Evolutionary conservation across 2,888 invertebrate species (phyloP).

Genomic region (Aspidapion aeneum): DNA sequence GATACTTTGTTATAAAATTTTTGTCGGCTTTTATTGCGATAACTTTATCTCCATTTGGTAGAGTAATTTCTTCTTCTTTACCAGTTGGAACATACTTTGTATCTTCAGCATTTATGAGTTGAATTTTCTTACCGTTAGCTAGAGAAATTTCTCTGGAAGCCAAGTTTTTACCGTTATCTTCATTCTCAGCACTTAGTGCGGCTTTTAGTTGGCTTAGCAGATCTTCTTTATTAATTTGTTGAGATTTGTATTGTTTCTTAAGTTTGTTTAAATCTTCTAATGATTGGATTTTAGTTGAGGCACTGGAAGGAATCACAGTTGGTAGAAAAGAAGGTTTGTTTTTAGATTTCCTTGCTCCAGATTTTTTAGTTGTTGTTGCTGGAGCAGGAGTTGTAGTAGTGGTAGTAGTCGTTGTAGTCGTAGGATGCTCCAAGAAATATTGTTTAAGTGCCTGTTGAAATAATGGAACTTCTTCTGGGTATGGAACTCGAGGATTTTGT

Average conservation of each 20-base stretch:
- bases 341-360: constrained; percentile 14
- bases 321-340: constrained; percentile 38
- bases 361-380: constrained; percentile 43
- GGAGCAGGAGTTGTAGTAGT: constrained; percentile 64
- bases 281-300: constrained; percentile 39
- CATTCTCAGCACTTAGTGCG: constrained; percentile 65
- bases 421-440: constrained; percentile 66
- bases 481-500: constrained; percentile 50
- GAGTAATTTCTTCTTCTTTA: constrained; percentile 49
- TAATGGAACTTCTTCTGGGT: constrained; percentile 61
- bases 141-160: constrained; percentile 71
- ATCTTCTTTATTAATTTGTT: constrained; percentile 65
- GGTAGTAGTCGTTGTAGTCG: constrained; percentile 64
- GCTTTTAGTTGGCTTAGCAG: constrained; percentile 71
- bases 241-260: constrained; percentile 47
- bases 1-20: constrained; percentile 22
- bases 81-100: constrained; percentile 33
- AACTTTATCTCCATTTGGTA: constrained; percentile 70
- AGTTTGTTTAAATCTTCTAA: constrained; percentile 43
- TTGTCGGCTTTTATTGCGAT: constrained; percentile 66
- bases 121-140: constrained; percentile 71
- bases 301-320: constrained; percentile 50
- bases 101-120: constrained; percentile 53
- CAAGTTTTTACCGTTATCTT: constrained; percentile 64
- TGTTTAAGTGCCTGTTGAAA: constrained; percentile 64